A percentile compares a stretch with the other conserved stretches of the same genome.
phyloP scores from a whole-genome alignment of 2,113 vertebrate genomes.

The Percopsis transmontana region DNA sequence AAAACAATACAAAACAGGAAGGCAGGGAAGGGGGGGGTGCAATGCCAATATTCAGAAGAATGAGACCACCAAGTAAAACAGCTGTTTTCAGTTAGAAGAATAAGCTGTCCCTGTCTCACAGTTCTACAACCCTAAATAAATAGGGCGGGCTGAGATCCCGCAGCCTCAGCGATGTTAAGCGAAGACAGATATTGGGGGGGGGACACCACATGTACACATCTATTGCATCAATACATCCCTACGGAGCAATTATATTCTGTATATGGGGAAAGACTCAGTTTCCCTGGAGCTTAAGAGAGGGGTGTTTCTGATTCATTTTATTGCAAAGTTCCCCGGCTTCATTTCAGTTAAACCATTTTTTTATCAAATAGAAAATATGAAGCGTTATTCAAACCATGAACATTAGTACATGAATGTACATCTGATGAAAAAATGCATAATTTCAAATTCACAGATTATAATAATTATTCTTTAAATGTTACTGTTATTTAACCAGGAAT shows the following conservation, averaged over 20 bases:
- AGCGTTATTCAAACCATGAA: no score
- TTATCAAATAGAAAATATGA: no score
- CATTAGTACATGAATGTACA: no score
- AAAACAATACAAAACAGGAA: constrained; percentile 2
- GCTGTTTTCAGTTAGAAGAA: constrained; percentile 58
- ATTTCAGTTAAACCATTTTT: no score
- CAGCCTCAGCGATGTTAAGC: constrained; percentile 27
- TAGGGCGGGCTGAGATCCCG: constrained; percentile 40
- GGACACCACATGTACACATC: constrained; percentile 12
- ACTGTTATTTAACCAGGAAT: no score
- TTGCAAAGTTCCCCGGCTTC: not conserved
- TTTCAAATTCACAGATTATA: no score
- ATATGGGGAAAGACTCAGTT: constrained; percentile 1
- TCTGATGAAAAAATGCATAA: no score
- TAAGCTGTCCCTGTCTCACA: constrained; percentile 27
- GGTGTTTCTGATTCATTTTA: not conserved
- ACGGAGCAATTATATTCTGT: constrained; percentile 8
- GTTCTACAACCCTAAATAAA: constrained; percentile 55
- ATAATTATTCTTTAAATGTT: no score
- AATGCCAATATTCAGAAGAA: constrained; percentile 40
- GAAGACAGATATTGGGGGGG: constrained; percentile 11
- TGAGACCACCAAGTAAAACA: constrained; percentile 51
- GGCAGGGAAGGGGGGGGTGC: constrained; percentile 15
- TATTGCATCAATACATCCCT: constrained; percentile 36
- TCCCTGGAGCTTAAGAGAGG: constrained; percentile 5